Conservation (phyloP, 2,113 vertebrate genomes). For the Podarcis raffonei region DNA sequence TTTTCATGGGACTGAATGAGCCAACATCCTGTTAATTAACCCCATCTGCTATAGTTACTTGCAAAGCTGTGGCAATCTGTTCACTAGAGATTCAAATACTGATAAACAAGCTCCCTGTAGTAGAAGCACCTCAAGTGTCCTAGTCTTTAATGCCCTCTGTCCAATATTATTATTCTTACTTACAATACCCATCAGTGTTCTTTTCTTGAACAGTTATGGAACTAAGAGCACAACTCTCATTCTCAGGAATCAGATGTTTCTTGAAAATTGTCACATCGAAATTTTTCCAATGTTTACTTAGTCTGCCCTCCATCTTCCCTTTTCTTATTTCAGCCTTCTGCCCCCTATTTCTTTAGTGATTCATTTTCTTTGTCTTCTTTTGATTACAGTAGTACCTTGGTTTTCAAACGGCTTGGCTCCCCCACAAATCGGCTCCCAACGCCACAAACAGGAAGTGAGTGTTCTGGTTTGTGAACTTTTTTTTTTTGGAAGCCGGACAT, state of each 20-base stretch:
- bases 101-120: constrained; percentile 41
- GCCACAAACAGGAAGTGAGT: no score
- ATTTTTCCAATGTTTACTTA: neutral
- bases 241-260: neutral
- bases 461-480: no score
- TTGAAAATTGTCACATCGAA: neutral
- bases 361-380: neutral
- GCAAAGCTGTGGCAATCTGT: constrained; percentile 55
- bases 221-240: neutral
- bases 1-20: constrained; percentile 64
- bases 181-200: constrained; percentile 51
- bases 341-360: neutral
- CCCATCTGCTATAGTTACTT: constrained; percentile 66
- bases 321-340: neutral
- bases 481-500: no score
- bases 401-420: no score
- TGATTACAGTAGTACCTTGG: no score
- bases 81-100: constrained; percentile 65
- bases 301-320: neutral
- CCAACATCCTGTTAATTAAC: constrained; percentile 72
- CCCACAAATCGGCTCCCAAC: no score
- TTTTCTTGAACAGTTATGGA: constrained; percentile 39
- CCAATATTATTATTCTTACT: constrained; percentile 39
- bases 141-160: neutral
- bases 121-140: constrained; percentile 42